Conservation (phyloP, 2,113 vertebrate genomes). For the Noctilio leporinus region DNA sequence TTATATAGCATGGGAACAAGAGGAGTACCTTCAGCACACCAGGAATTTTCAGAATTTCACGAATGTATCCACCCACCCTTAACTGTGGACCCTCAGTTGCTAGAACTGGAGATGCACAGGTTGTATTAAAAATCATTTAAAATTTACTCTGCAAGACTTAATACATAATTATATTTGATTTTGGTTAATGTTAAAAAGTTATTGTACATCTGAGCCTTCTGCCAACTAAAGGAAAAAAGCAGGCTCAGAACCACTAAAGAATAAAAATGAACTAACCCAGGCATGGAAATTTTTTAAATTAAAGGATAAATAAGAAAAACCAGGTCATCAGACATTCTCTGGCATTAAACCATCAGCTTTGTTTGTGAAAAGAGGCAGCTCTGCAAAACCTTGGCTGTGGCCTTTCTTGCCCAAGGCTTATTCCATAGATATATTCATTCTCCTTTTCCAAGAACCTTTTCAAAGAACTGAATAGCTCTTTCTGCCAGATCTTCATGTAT, state of each 20-base stretch:
- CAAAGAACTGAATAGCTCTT: neutral
- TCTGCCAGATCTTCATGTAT: neutral
- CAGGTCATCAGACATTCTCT: neutral
- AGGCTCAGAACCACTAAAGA: neutral
- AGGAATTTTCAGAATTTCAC: neutral
- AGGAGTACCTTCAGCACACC: neutral
- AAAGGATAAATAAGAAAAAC: neutral
- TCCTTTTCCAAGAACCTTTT: neutral
- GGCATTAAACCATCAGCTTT: neutral
- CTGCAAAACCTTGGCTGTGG: neutral
- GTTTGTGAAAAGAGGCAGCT: neutral
- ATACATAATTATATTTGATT: conserved; percentile 14
- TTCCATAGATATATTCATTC: neutral
- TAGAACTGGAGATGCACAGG: neutral
- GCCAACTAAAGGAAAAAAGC: neutral
- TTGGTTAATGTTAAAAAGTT: neutral
- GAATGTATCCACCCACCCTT: neutral
- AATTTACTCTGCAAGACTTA: neutral
- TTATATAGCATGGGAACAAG: neutral
- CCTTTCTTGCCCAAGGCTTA: neutral
- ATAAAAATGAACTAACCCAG: neutral
- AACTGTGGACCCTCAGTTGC: neutral
- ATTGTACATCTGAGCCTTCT: conserved; percentile 4
- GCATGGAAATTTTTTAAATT: neutral
- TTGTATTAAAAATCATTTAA: neutral